Percentiles rank a stretch among this genome's conserved stretches.
These are phyloP conservation scores for Trachymyrmex septentrionalis DNA, from an alignment of 1,140 invertebrate species.

Conservation along the genomic window DNA sequence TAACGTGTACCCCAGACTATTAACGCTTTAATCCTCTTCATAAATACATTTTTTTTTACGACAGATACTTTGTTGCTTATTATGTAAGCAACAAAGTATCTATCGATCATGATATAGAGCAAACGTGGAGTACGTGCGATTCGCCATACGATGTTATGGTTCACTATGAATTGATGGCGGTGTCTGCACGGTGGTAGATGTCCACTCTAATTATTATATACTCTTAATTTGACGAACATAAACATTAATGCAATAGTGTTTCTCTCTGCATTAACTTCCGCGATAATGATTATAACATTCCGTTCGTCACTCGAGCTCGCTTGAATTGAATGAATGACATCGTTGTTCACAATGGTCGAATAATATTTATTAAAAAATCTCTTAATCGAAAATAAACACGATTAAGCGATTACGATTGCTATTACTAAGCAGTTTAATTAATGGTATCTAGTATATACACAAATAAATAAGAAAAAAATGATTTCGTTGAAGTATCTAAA, in stretches of 20 bases:
- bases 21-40: conserved; percentile 51
- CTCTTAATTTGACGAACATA: conserved; percentile 71
- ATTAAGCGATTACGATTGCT: conserved; percentile 18
- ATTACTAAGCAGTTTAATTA: not conserved
- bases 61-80: conserved; percentile 9
- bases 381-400: not conserved
- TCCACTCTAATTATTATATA: conserved; percentile 70
- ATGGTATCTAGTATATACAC: not conserved
- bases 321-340: conserved; percentile 62
- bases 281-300: conserved; percentile 31
- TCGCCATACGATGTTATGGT: conserved; percentile 16
- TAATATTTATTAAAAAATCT: not conserved
- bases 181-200: not conserved
- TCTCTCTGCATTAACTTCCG: conserved; percentile 39
- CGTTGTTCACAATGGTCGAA: not conserved
- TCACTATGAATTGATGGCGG: not conserved
- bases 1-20: conserved; percentile 26
- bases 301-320: conserved; percentile 34
- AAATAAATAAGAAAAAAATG: not conserved
- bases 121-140: conserved; percentile 29
- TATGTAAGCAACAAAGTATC: conserved; percentile 16
- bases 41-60: conserved; percentile 68
- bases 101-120: conserved; percentile 60
- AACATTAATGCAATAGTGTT: conserved; percentile 56
- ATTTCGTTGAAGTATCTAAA: too few species aligned